phyloP scores from a whole-genome alignment of 2,113 vertebrate genomes.

The Callipepla californica region DNA sequence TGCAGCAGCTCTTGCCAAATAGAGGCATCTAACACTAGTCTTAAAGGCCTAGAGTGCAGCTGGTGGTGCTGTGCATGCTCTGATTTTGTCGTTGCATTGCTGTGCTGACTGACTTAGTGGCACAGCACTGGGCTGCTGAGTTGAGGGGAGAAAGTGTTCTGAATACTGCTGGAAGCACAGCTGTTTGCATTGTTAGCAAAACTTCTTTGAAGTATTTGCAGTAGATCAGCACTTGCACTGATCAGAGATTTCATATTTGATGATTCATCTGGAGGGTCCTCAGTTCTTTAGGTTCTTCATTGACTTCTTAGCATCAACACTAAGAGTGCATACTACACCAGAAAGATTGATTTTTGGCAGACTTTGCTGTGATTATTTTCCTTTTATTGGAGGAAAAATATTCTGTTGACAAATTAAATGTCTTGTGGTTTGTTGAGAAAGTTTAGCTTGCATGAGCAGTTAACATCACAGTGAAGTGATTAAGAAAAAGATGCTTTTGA shows the following conservation, averaged over 20 bases:
- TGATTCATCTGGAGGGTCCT: not conserved
- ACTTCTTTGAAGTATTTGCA: not conserved
- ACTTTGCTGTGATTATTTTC: not conserved
- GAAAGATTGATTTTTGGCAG: not conserved
- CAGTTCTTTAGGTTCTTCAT: not conserved
- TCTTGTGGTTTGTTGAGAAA: not conserved
- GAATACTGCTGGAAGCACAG: not conserved
- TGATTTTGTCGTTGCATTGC: fast-evolving
- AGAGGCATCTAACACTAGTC: not conserved
- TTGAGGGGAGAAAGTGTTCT: not conserved
- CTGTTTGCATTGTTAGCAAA: not conserved
- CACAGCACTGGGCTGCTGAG: not conserved
- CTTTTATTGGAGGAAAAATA: not conserved
- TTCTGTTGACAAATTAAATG: not conserved
- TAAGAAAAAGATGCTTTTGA: not conserved
- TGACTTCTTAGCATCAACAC: not conserved
- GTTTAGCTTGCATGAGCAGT: not conserved
- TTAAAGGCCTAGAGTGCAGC: not conserved
- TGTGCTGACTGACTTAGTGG: not conserved
- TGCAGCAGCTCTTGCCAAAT: not conserved
- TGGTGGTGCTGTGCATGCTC: not conserved
- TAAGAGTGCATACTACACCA: not conserved
- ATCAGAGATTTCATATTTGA: not conserved
- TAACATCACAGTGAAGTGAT: not conserved
- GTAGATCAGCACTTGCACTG: not conserved